These are phyloP conservation scores for Drosophila pruinosa DNA, from an alignment of 1,140 invertebrate species.

Conservation along the genomic window DNA sequence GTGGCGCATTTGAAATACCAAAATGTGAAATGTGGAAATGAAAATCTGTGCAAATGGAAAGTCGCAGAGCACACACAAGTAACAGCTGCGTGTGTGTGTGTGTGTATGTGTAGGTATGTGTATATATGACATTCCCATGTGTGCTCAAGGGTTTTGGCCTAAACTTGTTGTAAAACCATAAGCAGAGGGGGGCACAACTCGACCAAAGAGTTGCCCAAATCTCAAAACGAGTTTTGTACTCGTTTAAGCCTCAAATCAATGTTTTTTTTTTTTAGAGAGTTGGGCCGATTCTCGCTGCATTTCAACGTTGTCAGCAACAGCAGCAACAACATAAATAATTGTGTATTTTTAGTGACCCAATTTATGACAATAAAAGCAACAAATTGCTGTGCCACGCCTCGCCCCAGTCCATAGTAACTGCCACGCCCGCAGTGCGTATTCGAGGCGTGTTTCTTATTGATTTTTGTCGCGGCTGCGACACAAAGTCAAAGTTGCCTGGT, in stretches of 20 bases:
- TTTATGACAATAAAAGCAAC: slow-evolving; percentile 57
- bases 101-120: neutral
- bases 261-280: slow-evolving; percentile 3
- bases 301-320: slow-evolving; percentile 34
- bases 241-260: slow-evolving; percentile 58
- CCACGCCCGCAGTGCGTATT: slow-evolving; percentile 34
- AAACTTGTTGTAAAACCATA: slow-evolving; percentile 59
- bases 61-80: slow-evolving; percentile 49
- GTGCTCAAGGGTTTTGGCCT: slow-evolving; percentile 67
- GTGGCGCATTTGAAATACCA: slow-evolving; percentile 59
- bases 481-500: neutral
- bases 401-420: neutral
- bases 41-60: slow-evolving; percentile 76
- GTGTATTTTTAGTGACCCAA: slow-evolving; percentile 73
- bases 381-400: slow-evolving; percentile 58
- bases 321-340: slow-evolving; percentile 54
- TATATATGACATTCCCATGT: slow-evolving; percentile 59
- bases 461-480: slow-evolving; percentile 58
- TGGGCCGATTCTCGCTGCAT: slow-evolving; percentile 39
- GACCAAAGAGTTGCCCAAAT: slow-evolving; percentile 31
- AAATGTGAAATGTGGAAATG: slow-evolving; percentile 74
- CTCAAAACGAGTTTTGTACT: slow-evolving; percentile 59
- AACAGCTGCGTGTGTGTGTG: neutral
- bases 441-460: slow-evolving; percentile 60
- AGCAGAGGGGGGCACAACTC: neutral